Evolutionary conservation across 2,797 vertebrate species (phyloP).

Genomic region (Acestrorhynchus altus): DNA sequence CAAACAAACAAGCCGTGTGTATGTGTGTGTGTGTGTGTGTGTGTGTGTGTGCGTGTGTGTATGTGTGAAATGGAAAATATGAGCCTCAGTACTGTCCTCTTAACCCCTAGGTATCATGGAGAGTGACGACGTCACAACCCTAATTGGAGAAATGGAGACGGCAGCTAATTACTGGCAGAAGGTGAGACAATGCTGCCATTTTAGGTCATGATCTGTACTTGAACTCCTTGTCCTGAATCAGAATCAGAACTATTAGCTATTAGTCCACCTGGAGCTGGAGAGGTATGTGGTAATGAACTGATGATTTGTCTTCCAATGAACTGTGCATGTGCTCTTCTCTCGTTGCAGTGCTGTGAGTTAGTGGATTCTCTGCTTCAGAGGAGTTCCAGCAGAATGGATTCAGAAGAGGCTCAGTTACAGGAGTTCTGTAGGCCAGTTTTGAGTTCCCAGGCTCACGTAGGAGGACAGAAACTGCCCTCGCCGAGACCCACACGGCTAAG

Average conservation of each 20-base stretch:
- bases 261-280: no score
- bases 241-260: no score
- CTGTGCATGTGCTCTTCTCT: neutral
- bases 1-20: neutral
- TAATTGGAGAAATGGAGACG: conserved; percentile 81
- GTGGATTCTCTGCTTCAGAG: conserved; percentile 78
- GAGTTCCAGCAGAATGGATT: conserved; percentile 49
- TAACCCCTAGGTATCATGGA: conserved; percentile 78
- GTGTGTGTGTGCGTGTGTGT: neutral
- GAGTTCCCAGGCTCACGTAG: conserved; percentile 17
- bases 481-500: conserved; percentile 69
- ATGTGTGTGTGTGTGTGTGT: neutral
- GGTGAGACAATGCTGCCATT: conserved; percentile 65
- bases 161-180: conserved; percentile 82
- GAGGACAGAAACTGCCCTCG: conserved; percentile 52
- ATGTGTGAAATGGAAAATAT: conserved; percentile 27
- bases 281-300: neutral
- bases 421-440: conserved; percentile 33
- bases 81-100: conserved; percentile 16
- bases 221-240: neutral
- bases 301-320: no score
- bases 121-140: conserved; percentile 80
- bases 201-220: neutral
- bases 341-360: conserved; percentile 77
- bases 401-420: conserved; percentile 6